These are phyloP conservation scores for Mormyrus lacerda DNA, from an alignment of 2,113 vertebrate species.

Conservation along the genomic window DNA sequence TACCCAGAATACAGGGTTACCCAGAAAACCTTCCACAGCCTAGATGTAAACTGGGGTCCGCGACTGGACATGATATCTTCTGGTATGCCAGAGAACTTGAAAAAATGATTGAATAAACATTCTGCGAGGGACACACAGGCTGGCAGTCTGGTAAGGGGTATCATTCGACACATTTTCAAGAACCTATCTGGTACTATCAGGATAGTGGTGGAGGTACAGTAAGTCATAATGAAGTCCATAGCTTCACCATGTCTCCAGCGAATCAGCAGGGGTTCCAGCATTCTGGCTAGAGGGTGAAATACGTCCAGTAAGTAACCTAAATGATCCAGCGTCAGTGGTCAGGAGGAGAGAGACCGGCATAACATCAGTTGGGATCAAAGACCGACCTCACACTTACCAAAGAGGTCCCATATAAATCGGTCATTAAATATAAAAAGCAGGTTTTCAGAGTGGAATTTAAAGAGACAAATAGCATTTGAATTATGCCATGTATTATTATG, in stretches of 20 bases:
- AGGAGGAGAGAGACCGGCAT: not conserved
- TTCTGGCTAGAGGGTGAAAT: not conserved
- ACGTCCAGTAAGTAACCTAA: not conserved
- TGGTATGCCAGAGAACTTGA: not conserved
- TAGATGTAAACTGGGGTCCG: not conserved
- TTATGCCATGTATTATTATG: slow-evolving; percentile 62
- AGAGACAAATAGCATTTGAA: slow-evolving; percentile 62
- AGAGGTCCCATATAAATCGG: slow-evolving; percentile 45
- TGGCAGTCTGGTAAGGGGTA: not conserved
- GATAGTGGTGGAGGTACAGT: not conserved
- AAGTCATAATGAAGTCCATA: not conserved
- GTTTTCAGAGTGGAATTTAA: slow-evolving; percentile 57
- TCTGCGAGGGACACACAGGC: not conserved
- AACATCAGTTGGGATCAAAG: not conserved
- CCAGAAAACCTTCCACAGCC: not conserved
- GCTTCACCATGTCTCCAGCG: not conserved
- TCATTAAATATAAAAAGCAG: slow-evolving; percentile 28
- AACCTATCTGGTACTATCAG: not conserved
- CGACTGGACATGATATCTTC: not conserved
- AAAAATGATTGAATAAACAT: not conserved
- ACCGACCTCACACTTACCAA: slow-evolving; percentile 9
- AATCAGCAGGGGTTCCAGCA: no score
- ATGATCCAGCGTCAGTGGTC: not conserved
- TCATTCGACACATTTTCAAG: not conserved
- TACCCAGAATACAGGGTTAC: not conserved